These are phyloP conservation scores for Poeciliopsis infans DNA, from an alignment of 2,797 vertebrate genomes.

Conservation along the genomic window DNA sequence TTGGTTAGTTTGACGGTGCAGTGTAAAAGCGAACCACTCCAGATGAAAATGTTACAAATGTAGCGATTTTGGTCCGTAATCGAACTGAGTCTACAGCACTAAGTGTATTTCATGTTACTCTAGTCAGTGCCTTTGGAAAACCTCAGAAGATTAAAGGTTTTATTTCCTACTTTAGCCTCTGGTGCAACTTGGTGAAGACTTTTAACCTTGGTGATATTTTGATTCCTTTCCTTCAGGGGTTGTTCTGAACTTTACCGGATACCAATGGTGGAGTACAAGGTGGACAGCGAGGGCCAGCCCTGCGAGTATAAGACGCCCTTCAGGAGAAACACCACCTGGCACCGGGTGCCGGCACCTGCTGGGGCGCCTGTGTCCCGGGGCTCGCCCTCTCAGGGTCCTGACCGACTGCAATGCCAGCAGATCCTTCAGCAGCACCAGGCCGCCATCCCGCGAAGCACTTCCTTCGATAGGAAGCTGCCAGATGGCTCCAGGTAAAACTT, in stretches of 20 bases:
- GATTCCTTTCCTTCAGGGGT: constrained; percentile 79
- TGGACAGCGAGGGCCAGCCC: constrained; percentile 95
- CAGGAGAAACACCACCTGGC: constrained; percentile 96
- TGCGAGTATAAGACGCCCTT: constrained; percentile 99
- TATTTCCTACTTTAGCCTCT: not conserved
- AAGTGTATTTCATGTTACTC: not conserved
- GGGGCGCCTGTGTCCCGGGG: constrained; percentile 86
- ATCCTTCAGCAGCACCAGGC: constrained; percentile 90
- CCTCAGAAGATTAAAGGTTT: not conserved
- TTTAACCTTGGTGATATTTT: not conserved
- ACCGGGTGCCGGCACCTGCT: constrained; percentile 89
- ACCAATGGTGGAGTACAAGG: constrained; percentile 98
- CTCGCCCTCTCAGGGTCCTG: constrained; percentile 91
- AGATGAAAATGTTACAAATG: no score
- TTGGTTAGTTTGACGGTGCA: no score
- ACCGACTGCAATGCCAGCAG: constrained; percentile 90
- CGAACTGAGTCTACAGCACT: not conserved
- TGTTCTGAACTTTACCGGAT: constrained; percentile 97
- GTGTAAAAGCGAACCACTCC: no score
- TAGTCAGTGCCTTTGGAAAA: not conserved
- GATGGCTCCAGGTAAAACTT: constrained; percentile 88
- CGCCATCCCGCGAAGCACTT: constrained; percentile 93
- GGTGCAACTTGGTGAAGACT: not conserved
- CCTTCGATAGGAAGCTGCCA: constrained; percentile 93
- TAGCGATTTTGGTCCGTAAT: no score